A percentile compares a stretch with the other conserved stretches of the same genome.
Evolutionary conservation across 2,888 invertebrate species (phyloP).

Genomic region (Leucania comma): DNA sequence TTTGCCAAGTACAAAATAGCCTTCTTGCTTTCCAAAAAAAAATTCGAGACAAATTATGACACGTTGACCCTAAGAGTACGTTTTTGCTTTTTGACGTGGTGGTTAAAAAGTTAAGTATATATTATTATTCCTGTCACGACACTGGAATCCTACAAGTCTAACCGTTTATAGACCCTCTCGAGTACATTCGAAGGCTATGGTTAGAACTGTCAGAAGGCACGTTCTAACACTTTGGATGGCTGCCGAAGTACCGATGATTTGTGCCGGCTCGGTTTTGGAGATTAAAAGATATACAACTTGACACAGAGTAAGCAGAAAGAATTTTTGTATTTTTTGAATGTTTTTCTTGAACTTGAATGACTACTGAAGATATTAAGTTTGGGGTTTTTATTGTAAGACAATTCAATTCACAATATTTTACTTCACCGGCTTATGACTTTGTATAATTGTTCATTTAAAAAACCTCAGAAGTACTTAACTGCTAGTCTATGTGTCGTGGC

Average conservation of each 20-base stretch:
- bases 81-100: too few species aligned
- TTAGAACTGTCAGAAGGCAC: slow-evolving; percentile 43
- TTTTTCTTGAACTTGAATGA: not conserved
- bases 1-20: too few species aligned
- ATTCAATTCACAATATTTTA: too few species aligned
- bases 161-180: slow-evolving; percentile 37
- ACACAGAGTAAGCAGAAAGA: not conserved
- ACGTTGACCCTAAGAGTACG: too few species aligned
- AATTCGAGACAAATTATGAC: too few species aligned
- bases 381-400: too few species aligned
- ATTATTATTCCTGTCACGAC: not conserved
- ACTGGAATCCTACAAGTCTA: slow-evolving; percentile 16
- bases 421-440: too few species aligned
- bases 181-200: slow-evolving; percentile 32
- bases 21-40: too few species aligned
- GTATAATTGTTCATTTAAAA: too few species aligned
- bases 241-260: slow-evolving; percentile 46
- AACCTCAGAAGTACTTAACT: too few species aligned
- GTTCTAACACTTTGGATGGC: slow-evolving; percentile 51
- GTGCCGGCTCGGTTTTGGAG: slow-evolving; percentile 7
- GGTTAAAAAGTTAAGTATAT: too few species aligned
- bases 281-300: slow-evolving; percentile 5
- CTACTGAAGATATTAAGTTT: not conserved
- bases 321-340: not conserved
- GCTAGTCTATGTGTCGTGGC: too few species aligned